Evolutionary conservation across 1,140 invertebrate genomes (phyloP).

Genomic region (Belonocnema kinseyi): DNA sequence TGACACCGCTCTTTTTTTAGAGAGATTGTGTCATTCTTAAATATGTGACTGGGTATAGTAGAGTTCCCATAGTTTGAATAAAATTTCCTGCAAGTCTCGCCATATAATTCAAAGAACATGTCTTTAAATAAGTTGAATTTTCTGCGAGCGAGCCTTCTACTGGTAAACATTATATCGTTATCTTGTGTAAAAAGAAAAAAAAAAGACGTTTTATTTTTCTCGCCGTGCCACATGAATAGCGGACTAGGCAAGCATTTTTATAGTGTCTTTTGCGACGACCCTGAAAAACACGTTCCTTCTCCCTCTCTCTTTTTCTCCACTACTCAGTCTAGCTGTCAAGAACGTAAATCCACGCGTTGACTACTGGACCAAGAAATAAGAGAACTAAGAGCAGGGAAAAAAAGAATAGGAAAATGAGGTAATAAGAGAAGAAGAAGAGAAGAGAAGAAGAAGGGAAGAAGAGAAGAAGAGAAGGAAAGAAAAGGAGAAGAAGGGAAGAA

Average conservation of each 20-base stretch:
- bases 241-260: slow-evolving; percentile 53
- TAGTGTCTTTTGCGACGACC: slow-evolving; percentile 51
- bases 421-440: slow-evolving; percentile 39
- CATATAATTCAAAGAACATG: background rate
- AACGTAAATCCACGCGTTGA: slow-evolving; percentile 60
- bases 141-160: slow-evolving; percentile 1
- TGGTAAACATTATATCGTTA: slow-evolving; percentile 23
- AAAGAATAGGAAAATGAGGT: no score
- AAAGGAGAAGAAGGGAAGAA: slow-evolving; percentile 31
- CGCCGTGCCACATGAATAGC: slow-evolving; percentile 39
- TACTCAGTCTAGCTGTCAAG: slow-evolving; percentile 55
- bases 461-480: slow-evolving; percentile 48
- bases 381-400: slow-evolving; percentile 33
- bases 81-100: background rate
- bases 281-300: slow-evolving; percentile 58
- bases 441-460: slow-evolving; percentile 3
- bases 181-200: slow-evolving; percentile 3
- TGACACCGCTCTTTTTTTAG: no score
- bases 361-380: slow-evolving; percentile 42
- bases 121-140: slow-evolving; percentile 12
- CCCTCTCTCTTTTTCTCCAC: slow-evolving; percentile 46
- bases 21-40: background rate
- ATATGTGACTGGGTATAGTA: background rate
- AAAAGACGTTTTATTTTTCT: slow-evolving; percentile 46
- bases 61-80: background rate